Conservation (phyloP, 2,797 vertebrate genomes). For the Florisuga fusca region DNA sequence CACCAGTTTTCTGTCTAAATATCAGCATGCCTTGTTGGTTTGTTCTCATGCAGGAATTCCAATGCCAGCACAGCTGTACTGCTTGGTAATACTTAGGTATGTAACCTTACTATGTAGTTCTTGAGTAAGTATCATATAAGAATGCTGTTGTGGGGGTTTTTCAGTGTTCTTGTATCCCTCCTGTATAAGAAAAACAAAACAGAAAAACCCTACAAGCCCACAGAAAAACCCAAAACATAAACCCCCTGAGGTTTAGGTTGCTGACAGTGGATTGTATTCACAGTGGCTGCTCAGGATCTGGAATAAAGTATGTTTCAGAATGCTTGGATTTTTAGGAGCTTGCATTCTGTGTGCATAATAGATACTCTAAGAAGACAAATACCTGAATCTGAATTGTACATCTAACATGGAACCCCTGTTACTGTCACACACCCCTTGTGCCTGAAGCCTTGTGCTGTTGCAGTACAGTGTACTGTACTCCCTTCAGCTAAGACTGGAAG, state of each 20-base stretch:
- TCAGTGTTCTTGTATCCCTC: not conserved
- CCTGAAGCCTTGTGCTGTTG: not conserved
- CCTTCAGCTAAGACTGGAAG: not conserved
- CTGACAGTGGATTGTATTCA: not conserved
- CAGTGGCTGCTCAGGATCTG: not conserved
- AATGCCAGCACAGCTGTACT: not conserved
- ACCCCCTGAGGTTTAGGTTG: not conserved
- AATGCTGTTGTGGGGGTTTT: not conserved
- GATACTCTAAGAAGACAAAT: not conserved
- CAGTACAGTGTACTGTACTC: not conserved
- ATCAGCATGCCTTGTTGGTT: accelerated
- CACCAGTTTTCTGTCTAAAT: not conserved
- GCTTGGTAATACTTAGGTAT: not conserved
- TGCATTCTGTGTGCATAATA: not conserved
- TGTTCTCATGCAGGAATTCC: not conserved
- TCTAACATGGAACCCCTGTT: not conserved
- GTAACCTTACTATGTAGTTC: not conserved
- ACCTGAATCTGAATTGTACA: not conserved
- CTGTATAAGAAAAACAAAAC: not conserved
- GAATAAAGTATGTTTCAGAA: not conserved
- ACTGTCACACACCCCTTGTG: not conserved
- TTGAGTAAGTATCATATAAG: not conserved
- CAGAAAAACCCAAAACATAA: not conserved
- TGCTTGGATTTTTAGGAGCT: not conserved
- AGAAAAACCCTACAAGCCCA: not conserved